Percentiles rank a stretch among this genome's conserved stretches.
Evolutionary conservation across 2,888 invertebrate genomes (phyloP).

Genomic region (Lithophane leautieri): DNA sequence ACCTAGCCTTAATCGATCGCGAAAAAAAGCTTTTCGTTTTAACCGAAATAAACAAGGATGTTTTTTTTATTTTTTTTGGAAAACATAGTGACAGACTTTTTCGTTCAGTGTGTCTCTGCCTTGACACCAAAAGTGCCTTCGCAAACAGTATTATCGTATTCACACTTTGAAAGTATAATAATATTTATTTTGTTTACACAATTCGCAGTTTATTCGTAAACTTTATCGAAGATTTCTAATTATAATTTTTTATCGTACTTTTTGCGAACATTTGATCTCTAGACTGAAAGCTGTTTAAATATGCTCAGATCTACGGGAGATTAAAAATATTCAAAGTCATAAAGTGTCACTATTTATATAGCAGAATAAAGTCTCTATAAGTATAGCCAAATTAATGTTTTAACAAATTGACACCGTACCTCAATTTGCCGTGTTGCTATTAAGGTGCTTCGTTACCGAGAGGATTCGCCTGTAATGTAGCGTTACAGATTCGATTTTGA

Average conservation of each 20-base stretch:
- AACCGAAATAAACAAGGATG: no score
- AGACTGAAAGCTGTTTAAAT: constrained; percentile 14
- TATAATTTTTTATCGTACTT: constrained; percentile 8
- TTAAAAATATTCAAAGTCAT: constrained; percentile 8
- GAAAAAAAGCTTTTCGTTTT: not conserved
- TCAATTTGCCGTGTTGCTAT: no score
- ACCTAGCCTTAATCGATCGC: not conserved
- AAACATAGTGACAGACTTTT: not conserved
- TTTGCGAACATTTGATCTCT: constrained; percentile 12
- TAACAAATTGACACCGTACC: not conserved
- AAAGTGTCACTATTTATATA: not conserved
- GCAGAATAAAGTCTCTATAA: not conserved
- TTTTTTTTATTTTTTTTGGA: no score
- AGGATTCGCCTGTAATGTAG: no score
- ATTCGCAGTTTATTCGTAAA: constrained; percentile 13
- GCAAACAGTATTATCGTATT: constrained; percentile 7
- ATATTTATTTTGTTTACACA: constrained; percentile 22
- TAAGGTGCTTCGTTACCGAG: no score
- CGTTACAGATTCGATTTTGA: no score
- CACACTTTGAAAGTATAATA: constrained; percentile 5
- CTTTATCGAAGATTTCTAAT: constrained; percentile 20
- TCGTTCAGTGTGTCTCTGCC: not conserved
- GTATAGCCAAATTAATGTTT: not conserved
- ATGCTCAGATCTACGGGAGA: not conserved
- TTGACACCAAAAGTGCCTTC: not conserved